Evolutionary conservation across 1,140 invertebrate genomes (phyloP), one percentile per base, ranked within the genome.

Genomic region (Aphidius gifuensis): DNA sequence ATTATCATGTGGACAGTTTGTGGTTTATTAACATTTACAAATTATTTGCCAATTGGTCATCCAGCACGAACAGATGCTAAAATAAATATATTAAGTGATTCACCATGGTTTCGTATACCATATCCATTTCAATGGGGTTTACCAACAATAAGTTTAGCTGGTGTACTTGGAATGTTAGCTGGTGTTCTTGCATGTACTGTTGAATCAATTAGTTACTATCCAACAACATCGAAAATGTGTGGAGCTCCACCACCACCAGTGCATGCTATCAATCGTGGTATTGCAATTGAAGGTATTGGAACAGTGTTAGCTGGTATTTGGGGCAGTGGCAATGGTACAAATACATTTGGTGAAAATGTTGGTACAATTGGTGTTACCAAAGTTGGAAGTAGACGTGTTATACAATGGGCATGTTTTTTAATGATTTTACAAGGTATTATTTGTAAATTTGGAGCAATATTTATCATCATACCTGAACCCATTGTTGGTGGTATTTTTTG

Each of bases 121-220:
- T 94, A 94, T 82, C 93, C 92, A 66, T 87, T 90, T 61, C 92
- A 96, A 75, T 96, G 93, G 91, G 93, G 93, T 4, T 58, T 83
- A 9, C 93, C 93, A 0, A 93, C 90, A 0, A 86, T 92, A 0
- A 89, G 84, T 50, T 77, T 87, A 6, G 86, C 87, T 1, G 90
- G 89, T 1, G 90, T 92, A 7, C 78, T 94, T 21, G 92, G 91
- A 0, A 92, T 95, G 88, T 67, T 94, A 49, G 91, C 91, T 6
- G 93, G 91, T 0, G 90, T 94, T 5, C 71, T 96, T 6, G 90
- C 92, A 1, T 93, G 92, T 53, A 89, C 90, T 0, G 88, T 94
- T 6, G 92, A 95, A 77, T 93, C 91, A 2, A 86, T 95, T 58
- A 93, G 92, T 68, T 93, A 95, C 77, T 95, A 95, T 78, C 92